These are phyloP conservation scores for Diacarnus erythraeanus DNA, from an alignment of 37 sponge, comb jelly and placozoan genomes.

Conservation along the genomic window DNA sequence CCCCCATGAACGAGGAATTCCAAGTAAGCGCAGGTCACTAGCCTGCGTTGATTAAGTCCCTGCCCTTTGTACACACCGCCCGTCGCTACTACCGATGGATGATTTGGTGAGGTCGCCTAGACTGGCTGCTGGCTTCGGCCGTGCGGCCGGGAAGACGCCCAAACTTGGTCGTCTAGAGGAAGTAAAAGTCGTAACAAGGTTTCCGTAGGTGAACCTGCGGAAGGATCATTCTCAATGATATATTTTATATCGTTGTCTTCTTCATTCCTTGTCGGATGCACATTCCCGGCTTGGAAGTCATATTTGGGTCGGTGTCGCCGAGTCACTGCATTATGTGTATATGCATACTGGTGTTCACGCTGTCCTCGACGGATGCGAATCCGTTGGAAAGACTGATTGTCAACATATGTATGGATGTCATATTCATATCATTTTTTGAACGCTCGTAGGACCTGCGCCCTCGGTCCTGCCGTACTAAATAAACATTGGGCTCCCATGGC, in stretches of 20 bases:
- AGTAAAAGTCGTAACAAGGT: constrained; percentile 85
- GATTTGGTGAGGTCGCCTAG: constrained; percentile 83
- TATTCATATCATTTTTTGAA: no score
- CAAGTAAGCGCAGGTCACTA: constrained; percentile 74
- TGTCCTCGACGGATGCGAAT: constrained; percentile 5
- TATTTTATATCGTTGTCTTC: no score
- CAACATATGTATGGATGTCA: no score
- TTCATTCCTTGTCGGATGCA: no score
- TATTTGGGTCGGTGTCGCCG: no score
- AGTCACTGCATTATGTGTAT: no score
- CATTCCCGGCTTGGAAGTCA: no score
- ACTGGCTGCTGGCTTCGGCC: constrained; percentile 38
- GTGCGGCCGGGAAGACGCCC: constrained; percentile 62
- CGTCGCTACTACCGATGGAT: constrained; percentile 96
- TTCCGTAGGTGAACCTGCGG: constrained; percentile 54
- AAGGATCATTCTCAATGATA: constrained; percentile 73
- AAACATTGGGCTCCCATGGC: no score
- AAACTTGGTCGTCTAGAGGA: constrained; percentile 77
- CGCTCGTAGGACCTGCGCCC: no score
- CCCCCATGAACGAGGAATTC: constrained; percentile 57
- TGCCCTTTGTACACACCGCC: constrained; percentile 94
- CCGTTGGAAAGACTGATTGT: constrained; percentile 14
- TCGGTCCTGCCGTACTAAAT: no score
- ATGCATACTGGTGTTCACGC: constrained; percentile 1
- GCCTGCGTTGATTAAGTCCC: constrained; percentile 80